These are phyloP conservation scores for Halcyon senegalensis DNA, from an alignment of 2,113 vertebrate species.

Conservation along the genomic window DNA sequence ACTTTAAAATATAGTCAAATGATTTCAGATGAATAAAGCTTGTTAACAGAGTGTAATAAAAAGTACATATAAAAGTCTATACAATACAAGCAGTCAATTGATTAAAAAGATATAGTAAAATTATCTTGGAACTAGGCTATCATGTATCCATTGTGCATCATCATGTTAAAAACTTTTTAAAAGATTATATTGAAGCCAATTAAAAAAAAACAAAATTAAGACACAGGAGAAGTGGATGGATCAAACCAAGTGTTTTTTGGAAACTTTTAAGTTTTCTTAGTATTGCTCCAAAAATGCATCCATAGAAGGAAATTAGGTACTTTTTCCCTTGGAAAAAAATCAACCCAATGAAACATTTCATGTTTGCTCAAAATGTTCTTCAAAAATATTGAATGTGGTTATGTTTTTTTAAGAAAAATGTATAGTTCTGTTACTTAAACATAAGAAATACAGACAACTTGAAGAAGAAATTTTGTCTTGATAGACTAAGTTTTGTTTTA, in stretches of 20 bases:
- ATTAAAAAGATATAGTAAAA: background rate
- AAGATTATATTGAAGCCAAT: background rate
- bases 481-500: background rate
- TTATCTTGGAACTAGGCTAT: background rate
- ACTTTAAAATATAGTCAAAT: background rate
- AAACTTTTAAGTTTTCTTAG: background rate
- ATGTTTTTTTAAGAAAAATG: background rate
- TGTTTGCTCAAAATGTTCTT: background rate
- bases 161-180: background rate
- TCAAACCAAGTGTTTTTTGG: background rate
- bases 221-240: background rate
- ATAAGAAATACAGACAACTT: background rate
- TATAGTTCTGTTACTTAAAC: background rate
- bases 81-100: background rate
- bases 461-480: background rate
- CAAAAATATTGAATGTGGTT: background rate
- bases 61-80: background rate
- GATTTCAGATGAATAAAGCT: background rate
- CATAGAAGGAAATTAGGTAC: background rate
- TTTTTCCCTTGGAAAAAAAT: background rate
- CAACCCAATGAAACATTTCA: background rate
- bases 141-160: background rate
- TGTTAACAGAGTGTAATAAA: background rate
- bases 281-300: background rate
- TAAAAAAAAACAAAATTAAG: background rate